phyloP scores from a whole-genome alignment of 2,888 invertebrate genomes.

The Drosophila anomalipes region DNA sequence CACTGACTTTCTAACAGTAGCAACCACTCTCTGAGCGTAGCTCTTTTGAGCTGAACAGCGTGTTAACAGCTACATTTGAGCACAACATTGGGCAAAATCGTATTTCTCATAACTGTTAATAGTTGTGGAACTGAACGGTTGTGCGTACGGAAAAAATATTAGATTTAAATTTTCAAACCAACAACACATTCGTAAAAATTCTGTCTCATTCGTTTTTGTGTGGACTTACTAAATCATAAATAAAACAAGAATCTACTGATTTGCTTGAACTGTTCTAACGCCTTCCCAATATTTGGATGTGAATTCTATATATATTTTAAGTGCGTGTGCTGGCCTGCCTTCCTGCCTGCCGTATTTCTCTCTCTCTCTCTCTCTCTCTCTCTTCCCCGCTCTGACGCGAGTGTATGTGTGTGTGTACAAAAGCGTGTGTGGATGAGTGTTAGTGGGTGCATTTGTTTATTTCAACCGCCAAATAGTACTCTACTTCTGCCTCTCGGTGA shows the following conservation, averaged over 20 bases:
- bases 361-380: neutral
- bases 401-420: constrained; percentile 1
- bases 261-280: constrained; percentile 18
- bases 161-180: constrained; percentile 28
- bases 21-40: neutral
- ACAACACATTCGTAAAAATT: constrained; percentile 37
- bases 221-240: constrained; percentile 53
- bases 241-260: constrained; percentile 39
- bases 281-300: constrained; percentile 13
- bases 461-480: constrained; percentile 40
- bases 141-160: constrained; percentile 45
- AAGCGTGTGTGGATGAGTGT: constrained; percentile 17
- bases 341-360: constrained; percentile 3
- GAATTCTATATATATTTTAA: constrained; percentile 20
- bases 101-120: constrained; percentile 41
- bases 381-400: constrained; percentile 6
- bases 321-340: constrained; percentile 9
- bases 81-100: constrained; percentile 24
- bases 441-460: constrained; percentile 56
- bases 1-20: constrained; percentile 13
- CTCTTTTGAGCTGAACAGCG: constrained; percentile 10
- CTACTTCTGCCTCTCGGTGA: constrained; percentile 40
- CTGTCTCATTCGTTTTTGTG: constrained; percentile 26
- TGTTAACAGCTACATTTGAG: constrained; percentile 40
- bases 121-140: constrained; percentile 48